Base-by-base conservation (phyloP, 2,113 vertebrate genomes). In the Fregetta grallaria region DNA sequence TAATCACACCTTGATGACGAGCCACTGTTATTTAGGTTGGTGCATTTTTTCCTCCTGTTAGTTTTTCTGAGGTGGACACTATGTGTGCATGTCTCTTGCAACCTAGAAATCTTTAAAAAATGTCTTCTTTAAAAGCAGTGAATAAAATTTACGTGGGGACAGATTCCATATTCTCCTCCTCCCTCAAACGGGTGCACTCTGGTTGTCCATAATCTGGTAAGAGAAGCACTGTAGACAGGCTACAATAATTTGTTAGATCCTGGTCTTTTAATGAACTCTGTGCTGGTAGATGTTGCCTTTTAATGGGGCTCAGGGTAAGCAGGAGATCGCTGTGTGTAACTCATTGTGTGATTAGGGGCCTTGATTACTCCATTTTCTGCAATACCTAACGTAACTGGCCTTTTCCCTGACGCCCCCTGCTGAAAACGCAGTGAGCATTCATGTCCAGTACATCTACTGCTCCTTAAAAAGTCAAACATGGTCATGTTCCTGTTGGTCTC, bases 21-120 rank as follows among this genome's bases (percentile, higher is more conserved):
- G 26, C 30, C 15, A 6, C 45, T 30, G 34, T 56, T 58, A 17
- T 27, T 58, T 23, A 44, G 25, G 13, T 25, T 62, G 42, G 6
- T 30, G 21, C 0, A 1, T 21, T 67, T 61, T 85, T 56, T 32
- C 23, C 4, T 75, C 36, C 47, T 56, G 6, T n/a, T 85, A 15
- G 27, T 68, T 73, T 82, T 56, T 82, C 29, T 58, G 61, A 63
- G 38, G 40, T 3, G 7, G 38, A 26, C 7, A 6, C 26, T 44
- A 8, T 1, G 1, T 15, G 11, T 13, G 7, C 0, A 0, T 58
- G 50, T 78, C 49, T 67, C 14, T 74, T 83, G 42, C 67, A 74
- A 70, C 59, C 10, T 58, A 45, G 44, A 76, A 49, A 36, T 82
- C 18, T 59, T 72, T 36, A 36, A 59, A 94, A 94, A 52, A 17